Conservation (phyloP, 1,140 invertebrate genomes). For the Cherax destructor region DNA sequence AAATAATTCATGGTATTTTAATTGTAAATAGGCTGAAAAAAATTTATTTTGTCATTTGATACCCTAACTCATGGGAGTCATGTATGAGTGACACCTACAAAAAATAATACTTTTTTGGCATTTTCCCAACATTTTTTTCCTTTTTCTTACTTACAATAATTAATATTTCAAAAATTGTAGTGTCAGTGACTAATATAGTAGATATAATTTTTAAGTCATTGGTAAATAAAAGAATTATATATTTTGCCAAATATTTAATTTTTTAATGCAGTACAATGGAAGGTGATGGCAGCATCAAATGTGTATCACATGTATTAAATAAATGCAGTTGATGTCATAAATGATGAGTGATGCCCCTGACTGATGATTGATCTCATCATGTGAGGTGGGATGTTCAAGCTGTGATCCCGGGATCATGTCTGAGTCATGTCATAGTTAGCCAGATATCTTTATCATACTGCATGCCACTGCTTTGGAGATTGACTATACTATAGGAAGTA, state of each 20-base stretch:
- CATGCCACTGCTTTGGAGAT: background rate
- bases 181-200: too few relatives aligned
- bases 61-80: background rate
- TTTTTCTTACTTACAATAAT: too few relatives aligned
- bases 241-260: background rate
- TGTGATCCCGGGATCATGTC: constrained; percentile 22
- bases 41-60: too few relatives aligned
- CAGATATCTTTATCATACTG: background rate
- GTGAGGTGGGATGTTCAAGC: constrained; percentile 29
- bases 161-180: too few relatives aligned
- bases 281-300: constrained; percentile 44
- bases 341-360: constrained; percentile 9
- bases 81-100: background rate
- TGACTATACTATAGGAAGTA: background rate
- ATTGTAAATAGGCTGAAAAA: too few relatives aligned
- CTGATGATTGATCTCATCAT: constrained; percentile 24
- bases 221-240: background rate
- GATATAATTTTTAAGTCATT: too few relatives aligned
- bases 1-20: too few relatives aligned
- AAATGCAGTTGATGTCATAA: background rate
- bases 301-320: background rate
- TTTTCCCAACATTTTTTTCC: too few relatives aligned
- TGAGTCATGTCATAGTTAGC: background rate
- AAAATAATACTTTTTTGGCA: too few relatives aligned
- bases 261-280: constrained; percentile 21